Evolutionary conservation across 2,888 invertebrate genomes (phyloP).

Genomic region (Noctua comes): DNA sequence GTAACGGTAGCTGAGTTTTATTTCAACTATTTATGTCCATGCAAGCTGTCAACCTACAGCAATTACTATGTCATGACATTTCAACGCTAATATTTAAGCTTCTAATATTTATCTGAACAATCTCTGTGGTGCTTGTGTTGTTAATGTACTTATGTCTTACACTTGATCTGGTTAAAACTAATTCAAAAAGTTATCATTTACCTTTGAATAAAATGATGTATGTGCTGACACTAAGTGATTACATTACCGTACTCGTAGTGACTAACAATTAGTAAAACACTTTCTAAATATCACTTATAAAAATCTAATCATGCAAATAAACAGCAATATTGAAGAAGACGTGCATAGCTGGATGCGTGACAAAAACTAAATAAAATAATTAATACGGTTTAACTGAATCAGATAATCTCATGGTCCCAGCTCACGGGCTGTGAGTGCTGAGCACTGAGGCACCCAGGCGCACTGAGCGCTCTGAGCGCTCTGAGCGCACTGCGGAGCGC

Average conservation of each 20-base stretch:
- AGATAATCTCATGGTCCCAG: conserved; percentile 79
- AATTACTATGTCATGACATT: conserved; percentile 73
- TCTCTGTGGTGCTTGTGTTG: conserved; percentile 68
- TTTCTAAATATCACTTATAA: conserved; percentile 76
- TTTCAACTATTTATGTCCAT: conserved; percentile 79
- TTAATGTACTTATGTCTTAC: conserved; percentile 80
- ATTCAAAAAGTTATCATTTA: conserved; percentile 79
- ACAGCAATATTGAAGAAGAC: conserved; percentile 88
- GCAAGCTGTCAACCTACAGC: conserved; percentile 79
- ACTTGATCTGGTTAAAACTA: conserved; percentile 84
- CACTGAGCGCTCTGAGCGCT: conserved; percentile 63
- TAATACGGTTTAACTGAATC: conserved; percentile 78
- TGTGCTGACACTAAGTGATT: conserved; percentile 89
- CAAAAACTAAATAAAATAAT: conserved; percentile 85
- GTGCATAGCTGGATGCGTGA: conserved; percentile 91
- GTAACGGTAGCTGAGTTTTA: conserved; percentile 71
- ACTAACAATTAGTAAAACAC: conserved; percentile 86
- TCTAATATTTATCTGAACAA: conserved; percentile 71
- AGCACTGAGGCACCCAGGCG: conserved; percentile 20
- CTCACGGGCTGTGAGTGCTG: conserved; percentile 66
- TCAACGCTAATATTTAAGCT: conserved; percentile 76
- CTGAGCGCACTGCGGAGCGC: conserved; percentile 65
- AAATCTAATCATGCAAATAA: conserved; percentile 87
- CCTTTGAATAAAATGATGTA: conserved; percentile 87
- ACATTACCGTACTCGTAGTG: conserved; percentile 82